These are phyloP conservation scores for Isotomurus palustris DNA, from an alignment of 2,888 invertebrate genomes.

Conservation along the genomic window DNA sequence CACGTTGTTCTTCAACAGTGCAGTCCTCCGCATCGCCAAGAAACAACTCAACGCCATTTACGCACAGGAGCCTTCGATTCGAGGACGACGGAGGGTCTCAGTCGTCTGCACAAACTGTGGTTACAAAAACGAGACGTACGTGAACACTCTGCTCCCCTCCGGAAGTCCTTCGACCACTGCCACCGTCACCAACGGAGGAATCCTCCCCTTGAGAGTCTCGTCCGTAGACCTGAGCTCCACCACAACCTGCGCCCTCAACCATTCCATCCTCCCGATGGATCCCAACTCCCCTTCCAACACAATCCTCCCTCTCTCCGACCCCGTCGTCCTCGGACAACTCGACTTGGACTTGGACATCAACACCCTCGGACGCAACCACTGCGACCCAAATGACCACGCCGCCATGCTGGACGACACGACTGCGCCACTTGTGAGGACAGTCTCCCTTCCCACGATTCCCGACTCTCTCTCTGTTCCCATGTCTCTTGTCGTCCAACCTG, in stretches of 20 bases:
- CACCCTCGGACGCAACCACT: constrained; percentile 3
- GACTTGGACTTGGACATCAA: constrained; percentile 18
- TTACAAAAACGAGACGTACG: constrained; percentile 43
- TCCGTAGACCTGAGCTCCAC: neutral
- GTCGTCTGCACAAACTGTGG: constrained; percentile 46
- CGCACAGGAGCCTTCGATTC: constrained; percentile 34
- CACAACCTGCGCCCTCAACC: neutral
- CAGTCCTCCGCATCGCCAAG: constrained; percentile 44
- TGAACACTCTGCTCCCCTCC: constrained; percentile 38
- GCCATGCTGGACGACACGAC: constrained; percentile 16
- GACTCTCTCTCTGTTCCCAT: constrained; percentile 34
- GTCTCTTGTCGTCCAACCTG: constrained; percentile 37
- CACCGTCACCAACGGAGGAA: neutral
- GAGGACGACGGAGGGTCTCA: constrained; percentile 37
- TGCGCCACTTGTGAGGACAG: constrained; percentile 35
- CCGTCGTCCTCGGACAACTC: constrained; percentile 25
- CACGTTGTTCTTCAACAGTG: constrained; percentile 44
- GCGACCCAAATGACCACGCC: constrained; percentile 16
- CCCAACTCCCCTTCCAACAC: too few species aligned
- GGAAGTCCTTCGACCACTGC: constrained; percentile 8
- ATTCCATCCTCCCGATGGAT: constrained; percentile 1
- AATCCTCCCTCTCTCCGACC: constrained; percentile 25
- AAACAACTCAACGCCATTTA: constrained; percentile 45
- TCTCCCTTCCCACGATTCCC: constrained; percentile 41
- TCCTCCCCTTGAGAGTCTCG: neutral